Percentiles rank a stretch among this genome's conserved stretches.
Conservation (phyloP, 2,888 invertebrate genomes). For the Pterostichus niger region DNA sequence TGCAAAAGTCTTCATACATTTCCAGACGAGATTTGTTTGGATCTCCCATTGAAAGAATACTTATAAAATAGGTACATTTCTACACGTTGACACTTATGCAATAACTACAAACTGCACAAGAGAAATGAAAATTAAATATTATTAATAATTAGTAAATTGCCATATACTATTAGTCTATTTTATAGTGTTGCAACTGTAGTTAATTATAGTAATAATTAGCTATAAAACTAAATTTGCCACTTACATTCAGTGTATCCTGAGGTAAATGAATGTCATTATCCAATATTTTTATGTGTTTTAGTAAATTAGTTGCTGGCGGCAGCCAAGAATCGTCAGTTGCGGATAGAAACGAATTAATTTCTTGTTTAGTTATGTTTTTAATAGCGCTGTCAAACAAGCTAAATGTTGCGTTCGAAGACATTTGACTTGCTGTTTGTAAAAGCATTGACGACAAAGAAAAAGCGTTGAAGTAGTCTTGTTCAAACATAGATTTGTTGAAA, state of each 20-base stretch:
- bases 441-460: conserved; percentile 54
- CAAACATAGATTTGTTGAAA: conserved; percentile 52
- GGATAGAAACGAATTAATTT: conserved; percentile 42
- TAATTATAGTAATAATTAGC: no score
- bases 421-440: conserved; percentile 51
- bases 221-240: neutral
- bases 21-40: no score
- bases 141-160: no score
- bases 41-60: no score
- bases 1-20: no score
- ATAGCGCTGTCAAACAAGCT: conserved; percentile 20
- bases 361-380: conserved; percentile 46
- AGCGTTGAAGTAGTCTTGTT: conserved; percentile 63
- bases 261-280: conserved; percentile 56
- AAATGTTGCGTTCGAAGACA: conserved; percentile 45
- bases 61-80: no score
- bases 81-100: no score
- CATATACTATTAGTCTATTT: no score
- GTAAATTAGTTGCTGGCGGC: conserved; percentile 26
- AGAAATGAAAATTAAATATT: no score
- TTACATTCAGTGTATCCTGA: conserved; percentile 48
- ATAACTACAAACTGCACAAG: no score
- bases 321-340: conserved; percentile 45
- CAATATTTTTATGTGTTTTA: conserved; percentile 59
- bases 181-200: no score